Evolutionary conservation across 2,797 vertebrate species (phyloP), one percentile per base, ranked within the genome.

Genomic region (Ispidina picta): DNA sequence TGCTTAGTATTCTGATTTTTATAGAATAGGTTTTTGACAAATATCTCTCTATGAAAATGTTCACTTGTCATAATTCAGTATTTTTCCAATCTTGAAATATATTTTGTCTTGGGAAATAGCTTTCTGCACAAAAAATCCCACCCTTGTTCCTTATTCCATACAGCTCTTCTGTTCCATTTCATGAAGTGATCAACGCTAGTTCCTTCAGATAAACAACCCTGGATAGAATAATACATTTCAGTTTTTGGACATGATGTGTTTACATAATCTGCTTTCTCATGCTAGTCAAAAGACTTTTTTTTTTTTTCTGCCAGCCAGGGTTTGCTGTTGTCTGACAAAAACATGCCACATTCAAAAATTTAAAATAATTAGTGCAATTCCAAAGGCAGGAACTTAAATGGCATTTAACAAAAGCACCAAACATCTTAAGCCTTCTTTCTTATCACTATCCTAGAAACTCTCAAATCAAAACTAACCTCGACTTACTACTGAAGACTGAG

Each of bases 161-260:
- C 6, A 86, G 41, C 21, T 35, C 15, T 2, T 64, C 52, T 74
- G 35, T 54, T 92, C 58, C 22, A n/a, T 78, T 93, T 76, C 29
- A 64, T 74, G n/a, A 88, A 64, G 41, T 65, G 71, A 66, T 59
- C 83, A 80, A 70, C 46, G 31, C 10, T 37, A 81, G 60, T 35
- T 64, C 44, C 71, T 91, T 86, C 83, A 92, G 70, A 86, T 43
- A 91, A 93, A 94, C 64, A 83, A 92, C 60, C 10, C 18, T 31
- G 23, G 23, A 90, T 2, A 73, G 62, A 88, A 88, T 93, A 90
- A 83, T 20, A 86, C 11, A 60, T 88, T 68, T 89, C 21, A 15
- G 28, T 12, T 72, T 89, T 84, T 62, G 56, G 63, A 86, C 56
- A 64, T 9, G 12, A 69, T 72, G 18, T 66, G 35, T 68, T 92